Conservation (phyloP, 1,140 invertebrate species). For the Anoplolepis gracilipes region DNA sequence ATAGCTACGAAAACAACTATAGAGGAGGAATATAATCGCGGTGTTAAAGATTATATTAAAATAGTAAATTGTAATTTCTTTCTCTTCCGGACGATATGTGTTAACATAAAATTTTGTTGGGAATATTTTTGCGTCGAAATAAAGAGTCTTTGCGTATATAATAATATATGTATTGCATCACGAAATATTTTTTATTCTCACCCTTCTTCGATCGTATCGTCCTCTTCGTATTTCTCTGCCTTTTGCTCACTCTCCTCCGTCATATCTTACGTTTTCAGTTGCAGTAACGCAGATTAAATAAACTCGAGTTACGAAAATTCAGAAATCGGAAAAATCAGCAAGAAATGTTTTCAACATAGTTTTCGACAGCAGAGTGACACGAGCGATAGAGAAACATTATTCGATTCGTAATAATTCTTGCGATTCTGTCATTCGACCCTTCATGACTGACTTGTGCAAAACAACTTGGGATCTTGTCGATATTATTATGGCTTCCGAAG, state of each 20-base stretch:
- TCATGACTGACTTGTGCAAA: constrained; percentile 55
- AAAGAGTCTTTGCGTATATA: background rate
- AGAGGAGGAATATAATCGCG: constrained; percentile 5
- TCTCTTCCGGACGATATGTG: background rate
- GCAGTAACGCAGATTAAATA: background rate
- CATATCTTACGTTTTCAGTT: constrained; percentile 59
- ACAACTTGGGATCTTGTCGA: constrained; percentile 55
- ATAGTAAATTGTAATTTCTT: background rate
- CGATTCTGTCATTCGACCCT: constrained; percentile 25
- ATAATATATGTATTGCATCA: no score
- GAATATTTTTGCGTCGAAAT: background rate
- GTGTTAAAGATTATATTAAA: background rate
- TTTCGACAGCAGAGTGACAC: background rate
- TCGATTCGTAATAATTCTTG: constrained; percentile 5
- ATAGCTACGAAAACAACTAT: background rate
- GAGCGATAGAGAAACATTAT: background rate
- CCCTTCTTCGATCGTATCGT: constrained; percentile 72
- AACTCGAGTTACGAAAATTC: constrained; percentile 32
- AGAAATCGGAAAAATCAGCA: constrained; percentile 15
- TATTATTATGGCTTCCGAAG: constrained; percentile 78
- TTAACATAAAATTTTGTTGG: background rate
- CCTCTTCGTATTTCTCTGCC: constrained; percentile 64
- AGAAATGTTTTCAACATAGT: background rate
- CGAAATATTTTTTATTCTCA: constrained; percentile 57
- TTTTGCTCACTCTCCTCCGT: constrained; percentile 68